Evolutionary conservation across 2,113 vertebrate genomes (phyloP), one percentile per base, ranked within the genome.

Genomic region (Notothenia coriiceps): DNA sequence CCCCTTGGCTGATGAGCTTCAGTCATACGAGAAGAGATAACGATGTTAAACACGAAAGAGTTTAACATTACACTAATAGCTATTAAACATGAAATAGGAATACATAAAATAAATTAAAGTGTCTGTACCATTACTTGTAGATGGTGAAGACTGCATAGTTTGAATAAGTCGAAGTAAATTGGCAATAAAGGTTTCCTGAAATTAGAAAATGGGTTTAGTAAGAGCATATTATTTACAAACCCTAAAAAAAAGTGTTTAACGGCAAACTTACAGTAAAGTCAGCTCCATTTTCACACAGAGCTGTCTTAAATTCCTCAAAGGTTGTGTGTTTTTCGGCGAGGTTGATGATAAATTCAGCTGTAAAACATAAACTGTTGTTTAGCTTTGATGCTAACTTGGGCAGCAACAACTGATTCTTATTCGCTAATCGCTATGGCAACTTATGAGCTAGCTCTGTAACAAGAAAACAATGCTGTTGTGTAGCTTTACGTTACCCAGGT

Each of bases 281-380:
- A 0, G 97, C 97, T 4, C 97, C 97, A 95, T 98, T 98, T 91
- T 97, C 94, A 1, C 79, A 10, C 7, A 98, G 91, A 12, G 93
- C 91, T 5, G 92, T 72, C 82, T 97, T 98, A 54, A 98, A 98
- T 0, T 86, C 80, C 4, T 97, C 96, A 89, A 97, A 97, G 0
- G 94, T 94, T 0, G 94, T 90, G 22, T 97, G 95, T 68, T 96
- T 98, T 71, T 98, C 97, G 0, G 97, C 96, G 25, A 99, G 92
- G 64, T 74, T 95, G 80, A 98, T 98, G 50, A 98, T 95, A 66
- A 98, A 99, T 72, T 99, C 98, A 10, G 97, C 97, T 99, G 80
- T 0, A 56, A 86, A 68, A 78, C 12, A 88, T 2, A 11, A 70
- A 18, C 5, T 0, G 1, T 4, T 2, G 61, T 40, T 79, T 2